These are phyloP conservation scores for Hyles vespertilio DNA, from an alignment of 1,140 invertebrate species.

Conservation along the genomic window DNA sequence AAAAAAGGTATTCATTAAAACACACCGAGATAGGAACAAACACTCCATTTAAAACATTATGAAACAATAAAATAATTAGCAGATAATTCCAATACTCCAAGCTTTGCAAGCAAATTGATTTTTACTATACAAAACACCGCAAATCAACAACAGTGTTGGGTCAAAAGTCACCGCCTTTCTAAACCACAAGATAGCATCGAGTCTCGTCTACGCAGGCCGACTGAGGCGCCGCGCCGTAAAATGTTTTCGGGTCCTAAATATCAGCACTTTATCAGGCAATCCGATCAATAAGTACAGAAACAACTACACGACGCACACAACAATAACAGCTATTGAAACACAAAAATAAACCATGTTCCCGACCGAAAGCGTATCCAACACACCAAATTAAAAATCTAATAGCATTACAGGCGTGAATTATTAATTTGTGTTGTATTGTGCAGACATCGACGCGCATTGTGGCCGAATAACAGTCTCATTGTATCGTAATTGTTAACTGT, in stretches of 20 bases:
- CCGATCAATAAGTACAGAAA: constrained; percentile 20
- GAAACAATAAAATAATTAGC: no score
- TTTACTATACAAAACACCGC: no score
- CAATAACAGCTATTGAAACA: constrained; percentile 45
- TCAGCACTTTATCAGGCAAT: constrained; percentile 34
- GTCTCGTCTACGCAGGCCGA: constrained; percentile 11
- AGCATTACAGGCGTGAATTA: constrained; percentile 62
- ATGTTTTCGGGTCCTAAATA: constrained; percentile 46
- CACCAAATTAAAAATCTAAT: constrained; percentile 65
- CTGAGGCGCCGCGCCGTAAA: constrained; percentile 18
- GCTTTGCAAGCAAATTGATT: no score
- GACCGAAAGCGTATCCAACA: constrained; percentile 52
- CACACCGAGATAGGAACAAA: no score
- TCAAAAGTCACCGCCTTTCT: constrained; percentile 23
- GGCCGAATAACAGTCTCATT: constrained; percentile 27
- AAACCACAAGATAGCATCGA: constrained; percentile 25
- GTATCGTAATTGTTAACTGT: constrained; percentile 16
- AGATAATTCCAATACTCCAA: no score
- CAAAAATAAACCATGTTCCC: constrained; percentile 32
- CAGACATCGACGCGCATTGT: constrained; percentile 27
- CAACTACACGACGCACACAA: constrained; percentile 42
- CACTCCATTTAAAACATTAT: no score
- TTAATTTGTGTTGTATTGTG: constrained; percentile 67
- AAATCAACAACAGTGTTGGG: background rate
- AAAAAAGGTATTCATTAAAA: no score